phyloP scores from a whole-genome alignment of 2,888 invertebrate genomes.

The Drosophila infuscata region DNA sequence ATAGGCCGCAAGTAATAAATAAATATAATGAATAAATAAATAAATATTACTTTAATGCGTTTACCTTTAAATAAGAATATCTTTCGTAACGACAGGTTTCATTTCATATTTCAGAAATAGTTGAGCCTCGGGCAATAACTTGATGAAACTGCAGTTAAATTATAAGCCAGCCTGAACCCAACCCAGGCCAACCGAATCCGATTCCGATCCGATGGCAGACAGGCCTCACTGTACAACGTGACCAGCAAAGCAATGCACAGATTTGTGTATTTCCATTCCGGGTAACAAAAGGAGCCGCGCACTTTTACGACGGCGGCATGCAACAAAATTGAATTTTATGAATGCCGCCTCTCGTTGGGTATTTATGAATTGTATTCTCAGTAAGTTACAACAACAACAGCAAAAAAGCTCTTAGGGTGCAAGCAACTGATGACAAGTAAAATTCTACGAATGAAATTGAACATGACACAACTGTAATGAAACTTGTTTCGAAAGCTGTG shows the following conservation, averaged over 20 bases:
- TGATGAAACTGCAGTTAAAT: constrained; percentile 69
- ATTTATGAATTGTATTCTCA: constrained; percentile 76
- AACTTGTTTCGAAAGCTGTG: constrained; percentile 61
- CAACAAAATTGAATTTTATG: constrained; percentile 81
- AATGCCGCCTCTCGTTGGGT: constrained; percentile 52
- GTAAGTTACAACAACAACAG: constrained; percentile 48
- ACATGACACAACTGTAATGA: constrained; percentile 79
- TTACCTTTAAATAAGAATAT: constrained; percentile 4
- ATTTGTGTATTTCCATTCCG: constrained; percentile 73
- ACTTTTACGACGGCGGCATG: constrained; percentile 79
- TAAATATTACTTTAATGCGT: constrained; percentile 6
- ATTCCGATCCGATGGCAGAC: constrained; percentile 14
- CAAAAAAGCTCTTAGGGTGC: constrained; percentile 66
- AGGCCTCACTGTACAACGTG: constrained; percentile 62
- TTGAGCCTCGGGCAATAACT: constrained; percentile 33
- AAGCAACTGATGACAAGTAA: constrained; percentile 65
- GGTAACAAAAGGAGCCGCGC: constrained; percentile 76
- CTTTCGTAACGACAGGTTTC: constrained; percentile 9
- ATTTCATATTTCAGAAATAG: constrained; percentile 15
- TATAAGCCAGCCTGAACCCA: constrained; percentile 46
- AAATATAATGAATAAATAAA: constrained; percentile 16
- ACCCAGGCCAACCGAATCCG: constrained; percentile 26
- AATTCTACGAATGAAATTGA: constrained; percentile 70
- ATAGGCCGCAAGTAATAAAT: constrained; percentile 3
- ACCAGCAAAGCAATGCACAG: constrained; percentile 78